Evolutionary conservation across 2,797 vertebrate genomes (phyloP).

Genomic region (Nyctalus aviator): DNA sequence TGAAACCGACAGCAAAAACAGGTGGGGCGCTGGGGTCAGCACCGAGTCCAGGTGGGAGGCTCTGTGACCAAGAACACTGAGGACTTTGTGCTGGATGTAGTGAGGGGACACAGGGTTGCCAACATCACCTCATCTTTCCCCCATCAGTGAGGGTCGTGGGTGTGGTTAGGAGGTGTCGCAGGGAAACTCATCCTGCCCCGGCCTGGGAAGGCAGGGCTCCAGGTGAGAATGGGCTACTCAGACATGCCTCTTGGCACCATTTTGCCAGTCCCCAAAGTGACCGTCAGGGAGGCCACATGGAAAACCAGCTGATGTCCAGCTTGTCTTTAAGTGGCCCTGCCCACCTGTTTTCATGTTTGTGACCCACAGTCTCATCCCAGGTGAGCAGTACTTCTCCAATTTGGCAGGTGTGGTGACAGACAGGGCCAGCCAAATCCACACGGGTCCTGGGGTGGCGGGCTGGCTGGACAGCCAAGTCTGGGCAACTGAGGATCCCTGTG

Average conservation of each 20-base stretch:
- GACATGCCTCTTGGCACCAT: fast-evolving
- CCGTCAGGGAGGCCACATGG: not conserved
- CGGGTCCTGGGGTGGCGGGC: not conserved
- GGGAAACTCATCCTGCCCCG: fast-evolving
- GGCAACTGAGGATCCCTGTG: not conserved
- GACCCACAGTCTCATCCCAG: fast-evolving
- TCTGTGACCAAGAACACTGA: fast-evolving
- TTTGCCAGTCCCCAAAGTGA: no score
- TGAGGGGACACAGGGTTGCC: fast-evolving
- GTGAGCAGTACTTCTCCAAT: fast-evolving
- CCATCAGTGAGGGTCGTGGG: fast-evolving
- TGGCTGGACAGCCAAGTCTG: not conserved
- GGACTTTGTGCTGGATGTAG: no score
- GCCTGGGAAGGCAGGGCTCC: not conserved
- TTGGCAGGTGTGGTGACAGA: not conserved
- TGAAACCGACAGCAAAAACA: not conserved
- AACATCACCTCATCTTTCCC: fast-evolving
- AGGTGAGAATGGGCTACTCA: not conserved
- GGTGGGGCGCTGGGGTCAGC: not conserved
- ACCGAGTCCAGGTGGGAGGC: fast-evolving
- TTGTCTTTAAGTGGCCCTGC: not conserved
- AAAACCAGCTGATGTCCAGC: fast-evolving
- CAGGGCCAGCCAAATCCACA: not conserved
- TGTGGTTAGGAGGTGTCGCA: fast-evolving
- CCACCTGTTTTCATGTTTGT: fast-evolving